Evolutionary conservation across 2,113 vertebrate genomes (phyloP).

Genomic region (Pteruthius melanotis): DNA sequence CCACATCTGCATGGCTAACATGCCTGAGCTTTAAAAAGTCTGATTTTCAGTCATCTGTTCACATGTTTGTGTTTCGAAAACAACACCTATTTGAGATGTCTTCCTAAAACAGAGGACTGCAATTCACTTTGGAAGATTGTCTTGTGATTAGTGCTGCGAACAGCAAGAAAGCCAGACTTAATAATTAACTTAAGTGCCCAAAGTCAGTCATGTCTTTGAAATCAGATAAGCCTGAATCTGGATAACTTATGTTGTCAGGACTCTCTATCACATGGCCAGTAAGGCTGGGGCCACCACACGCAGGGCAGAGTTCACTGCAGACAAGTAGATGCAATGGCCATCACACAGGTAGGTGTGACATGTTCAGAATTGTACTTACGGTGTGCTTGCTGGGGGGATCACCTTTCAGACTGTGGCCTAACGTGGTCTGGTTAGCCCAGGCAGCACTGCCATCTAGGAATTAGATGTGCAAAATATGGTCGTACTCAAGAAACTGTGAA

Average conservation of each 20-base stretch:
- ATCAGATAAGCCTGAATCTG: neutral
- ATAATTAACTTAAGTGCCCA: neutral
- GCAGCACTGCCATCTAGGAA: neutral
- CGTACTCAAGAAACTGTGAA: neutral
- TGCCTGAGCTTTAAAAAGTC: neutral
- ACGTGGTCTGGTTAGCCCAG: neutral
- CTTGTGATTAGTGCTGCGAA: neutral
- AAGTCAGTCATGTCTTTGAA: neutral
- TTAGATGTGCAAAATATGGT: neutral
- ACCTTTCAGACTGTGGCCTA: neutral
- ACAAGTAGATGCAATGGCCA: neutral
- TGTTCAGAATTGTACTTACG: fast-evolving
- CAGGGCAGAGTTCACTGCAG: neutral
- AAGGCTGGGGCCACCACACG: neutral
- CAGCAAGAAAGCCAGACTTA: neutral
- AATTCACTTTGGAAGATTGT: neutral
- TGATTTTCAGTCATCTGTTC: neutral
- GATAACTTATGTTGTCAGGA: neutral
- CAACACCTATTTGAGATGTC: neutral
- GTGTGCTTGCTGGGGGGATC: neutral
- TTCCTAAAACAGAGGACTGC: neutral
- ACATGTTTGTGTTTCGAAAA: fast-evolving
- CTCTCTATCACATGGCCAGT: neutral
- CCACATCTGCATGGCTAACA: neutral
- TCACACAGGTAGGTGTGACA: neutral